A percentile compares a stretch with the other conserved stretches of the same genome.
Conservation (phyloP, 1,140 invertebrate genomes). For the Xylocopa sonorina region DNA sequence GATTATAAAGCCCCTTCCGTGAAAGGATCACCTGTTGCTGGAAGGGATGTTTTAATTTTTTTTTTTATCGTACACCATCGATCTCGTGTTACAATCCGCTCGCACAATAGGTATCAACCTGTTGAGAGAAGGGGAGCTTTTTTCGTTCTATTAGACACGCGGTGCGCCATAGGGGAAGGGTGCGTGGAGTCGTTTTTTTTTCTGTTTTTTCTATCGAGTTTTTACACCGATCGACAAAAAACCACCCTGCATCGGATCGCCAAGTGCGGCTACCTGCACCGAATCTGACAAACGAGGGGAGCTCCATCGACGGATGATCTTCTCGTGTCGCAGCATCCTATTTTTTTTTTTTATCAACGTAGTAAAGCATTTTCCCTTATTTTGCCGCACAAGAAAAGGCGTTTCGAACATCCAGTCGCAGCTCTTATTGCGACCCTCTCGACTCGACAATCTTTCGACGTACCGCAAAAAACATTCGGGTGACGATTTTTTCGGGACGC, state of each 20-base stretch:
- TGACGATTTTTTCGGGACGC: not conserved
- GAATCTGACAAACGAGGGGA: too few relatives aligned
- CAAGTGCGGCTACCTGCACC: slow-evolving; percentile 52
- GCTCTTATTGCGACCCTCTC: not conserved
- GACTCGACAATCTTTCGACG: too few relatives aligned
- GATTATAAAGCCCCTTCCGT: slow-evolving; percentile 46
- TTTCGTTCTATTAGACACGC: slow-evolving; percentile 60
- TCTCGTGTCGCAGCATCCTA: accelerated
- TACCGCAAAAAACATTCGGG: not conserved
- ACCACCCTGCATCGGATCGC: slow-evolving; percentile 41
- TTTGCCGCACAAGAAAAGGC: too few relatives aligned
- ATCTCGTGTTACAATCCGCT: slow-evolving; percentile 55
- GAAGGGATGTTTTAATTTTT: slow-evolving; percentile 58
- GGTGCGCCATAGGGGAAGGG: slow-evolving; percentile 30
- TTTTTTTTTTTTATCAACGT: not conserved
- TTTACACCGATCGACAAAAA: slow-evolving; percentile 59
- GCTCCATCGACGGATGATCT: not conserved
- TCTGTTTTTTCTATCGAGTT: slow-evolving; percentile 46
- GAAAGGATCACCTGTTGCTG: slow-evolving; percentile 57
- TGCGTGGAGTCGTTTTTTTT: slow-evolving; percentile 47
- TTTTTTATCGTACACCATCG: slow-evolving; percentile 51
- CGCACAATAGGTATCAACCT: slow-evolving; percentile 69
- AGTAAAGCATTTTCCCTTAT: too few relatives aligned
- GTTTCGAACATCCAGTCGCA: too few relatives aligned
- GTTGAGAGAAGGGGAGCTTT: slow-evolving; percentile 70